Base-by-base conservation (phyloP, 2,797 vertebrate genomes). In the Spea hammondii region DNA sequence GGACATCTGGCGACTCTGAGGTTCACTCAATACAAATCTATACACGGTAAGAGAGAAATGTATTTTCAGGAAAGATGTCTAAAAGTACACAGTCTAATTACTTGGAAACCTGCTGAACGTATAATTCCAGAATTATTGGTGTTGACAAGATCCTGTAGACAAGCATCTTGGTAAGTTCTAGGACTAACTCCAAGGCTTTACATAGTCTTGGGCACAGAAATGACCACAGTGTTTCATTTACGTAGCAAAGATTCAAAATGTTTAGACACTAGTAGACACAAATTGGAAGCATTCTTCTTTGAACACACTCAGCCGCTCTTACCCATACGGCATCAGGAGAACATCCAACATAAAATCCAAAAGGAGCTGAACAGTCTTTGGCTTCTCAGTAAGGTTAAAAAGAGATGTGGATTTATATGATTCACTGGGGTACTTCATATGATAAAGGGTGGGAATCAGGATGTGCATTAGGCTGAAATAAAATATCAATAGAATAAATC, bases 281-380 rank as follows among this genome's bases (percentile, higher is more conserved):
- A 32, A 32, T 32, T 32, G 32, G 32, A 32, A 32, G 32, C 32
- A 32, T 32, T 32, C 2, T 32, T 32, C 32, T 32, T 32, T 32
- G 32, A 32, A 32, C 2, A 32, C 32, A 32, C 32, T 32, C 32
- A 32, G 32, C 32, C 32, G 13, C 8, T 88, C 94, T 86, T 87
- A 99, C 97, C 98, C 98, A 46, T 99, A 99, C 91, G 98, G 98
- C 98, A 99, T 99, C 85, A 99, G 91, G 81, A 99, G 93, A 85
- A 99, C 96, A 84, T 99, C 98, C 68, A 99, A 90, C 97, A 99
- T 99, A 81, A 99, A 99, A 91, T 99, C 98, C 88, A 97, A 91
- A 84, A 99, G 94, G 84, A 97, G 91, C 84, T 98, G 96, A 84
- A 97, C 95, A 59, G 95, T 98, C 94, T 97, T 98, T 91, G 97